These are phyloP conservation scores for Oncorhynchus masou DNA, from an alignment of 2,113 vertebrate species.

Conservation along the genomic window DNA sequence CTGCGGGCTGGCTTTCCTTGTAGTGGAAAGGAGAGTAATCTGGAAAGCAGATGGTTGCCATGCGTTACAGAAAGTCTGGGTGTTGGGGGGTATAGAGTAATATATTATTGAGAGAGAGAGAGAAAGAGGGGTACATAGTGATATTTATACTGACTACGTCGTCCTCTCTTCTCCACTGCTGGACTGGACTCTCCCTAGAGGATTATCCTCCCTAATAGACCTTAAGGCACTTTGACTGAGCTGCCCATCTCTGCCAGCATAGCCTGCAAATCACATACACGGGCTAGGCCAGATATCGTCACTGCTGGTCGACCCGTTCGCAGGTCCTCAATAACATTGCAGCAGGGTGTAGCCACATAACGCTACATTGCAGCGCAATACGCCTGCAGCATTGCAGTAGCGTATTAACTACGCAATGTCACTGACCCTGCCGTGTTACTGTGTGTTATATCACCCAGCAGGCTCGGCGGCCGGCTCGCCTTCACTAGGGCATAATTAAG, in stretches of 20 bases:
- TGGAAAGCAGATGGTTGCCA: conserved; percentile 52
- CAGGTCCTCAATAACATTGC: no score
- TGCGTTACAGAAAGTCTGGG: conserved; percentile 32
- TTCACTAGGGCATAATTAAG: background rate
- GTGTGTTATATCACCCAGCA: background rate
- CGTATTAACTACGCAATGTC: background rate
- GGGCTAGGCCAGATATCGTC: no score
- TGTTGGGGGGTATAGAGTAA: background rate
- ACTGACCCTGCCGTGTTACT: background rate
- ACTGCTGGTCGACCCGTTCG: no score
- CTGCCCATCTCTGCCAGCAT: conserved; percentile 40
- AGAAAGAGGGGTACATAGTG: conserved; percentile 13
- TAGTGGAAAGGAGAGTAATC: conserved; percentile 15
- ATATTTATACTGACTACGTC: conserved; percentile 32
- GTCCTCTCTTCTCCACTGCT: conserved; percentile 5
- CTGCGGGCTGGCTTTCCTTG: conserved; percentile 25
- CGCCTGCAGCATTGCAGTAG: no score
- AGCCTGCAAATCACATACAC: background rate
- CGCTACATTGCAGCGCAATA: no score
- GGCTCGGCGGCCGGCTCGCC: background rate
- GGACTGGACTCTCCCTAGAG: conserved; percentile 46
- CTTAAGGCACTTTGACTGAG: conserved; percentile 71
- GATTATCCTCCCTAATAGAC: conserved; percentile 74
- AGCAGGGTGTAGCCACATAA: no score
- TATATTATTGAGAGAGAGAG: conserved; percentile 24